A percentile compares a stretch with the other conserved stretches of the same genome.
phyloP scores from a whole-genome alignment of 2,797 vertebrate species.

The Apogon hyalosoma region DNA sequence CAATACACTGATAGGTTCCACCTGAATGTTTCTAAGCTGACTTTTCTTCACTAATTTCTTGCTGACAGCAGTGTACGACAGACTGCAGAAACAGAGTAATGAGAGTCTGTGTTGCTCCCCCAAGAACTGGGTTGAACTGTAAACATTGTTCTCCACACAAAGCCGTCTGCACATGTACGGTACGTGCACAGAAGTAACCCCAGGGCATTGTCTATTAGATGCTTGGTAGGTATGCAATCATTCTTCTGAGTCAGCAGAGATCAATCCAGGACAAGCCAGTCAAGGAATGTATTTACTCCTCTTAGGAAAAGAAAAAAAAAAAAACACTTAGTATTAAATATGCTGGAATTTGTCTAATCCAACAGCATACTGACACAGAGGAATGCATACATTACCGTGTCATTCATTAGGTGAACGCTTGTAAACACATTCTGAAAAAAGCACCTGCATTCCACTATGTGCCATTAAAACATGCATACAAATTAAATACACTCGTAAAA shows the following conservation, averaged over 20 bases:
- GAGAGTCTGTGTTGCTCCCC: slow-evolving; percentile 40
- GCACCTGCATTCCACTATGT: slow-evolving; percentile 30
- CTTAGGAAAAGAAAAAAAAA: slow-evolving; percentile 35
- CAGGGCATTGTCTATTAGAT: slow-evolving; percentile 56
- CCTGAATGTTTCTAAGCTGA: slow-evolving; percentile 23
- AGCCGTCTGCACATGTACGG: slow-evolving; percentile 52
- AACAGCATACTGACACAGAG: slow-evolving; percentile 11
- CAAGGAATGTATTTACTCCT: slow-evolving; percentile 76
- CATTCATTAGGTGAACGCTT: slow-evolving; percentile 4
- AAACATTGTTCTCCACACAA: slow-evolving; percentile 58
- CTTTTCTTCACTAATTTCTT: slow-evolving; percentile 5
- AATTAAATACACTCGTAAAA: slow-evolving; percentile 45
- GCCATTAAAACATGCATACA: slow-evolving; percentile 31
- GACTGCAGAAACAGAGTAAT: slow-evolving; percentile 37
- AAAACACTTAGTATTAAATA: slow-evolving; percentile 40
- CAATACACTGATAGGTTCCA: slow-evolving; percentile 33
- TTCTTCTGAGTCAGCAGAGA: slow-evolving; percentile 78
- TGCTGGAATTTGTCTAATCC: slow-evolving; percentile 47
- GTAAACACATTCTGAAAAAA: slow-evolving; percentile 22
- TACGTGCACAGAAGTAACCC: slow-evolving; percentile 44
- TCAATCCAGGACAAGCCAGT: slow-evolving; percentile 73
- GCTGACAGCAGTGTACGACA: slow-evolving; percentile 21
- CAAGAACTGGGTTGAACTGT: slow-evolving; percentile 45
- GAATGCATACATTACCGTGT: slow-evolving; percentile 41
- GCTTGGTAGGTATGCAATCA: slow-evolving; percentile 59